A percentile compares a stretch with the other conserved stretches of the same genome.
These are phyloP conservation scores for Bryconaethiops microstoma DNA, from an alignment of 2,797 vertebrate genomes.

Conservation along the genomic window DNA sequence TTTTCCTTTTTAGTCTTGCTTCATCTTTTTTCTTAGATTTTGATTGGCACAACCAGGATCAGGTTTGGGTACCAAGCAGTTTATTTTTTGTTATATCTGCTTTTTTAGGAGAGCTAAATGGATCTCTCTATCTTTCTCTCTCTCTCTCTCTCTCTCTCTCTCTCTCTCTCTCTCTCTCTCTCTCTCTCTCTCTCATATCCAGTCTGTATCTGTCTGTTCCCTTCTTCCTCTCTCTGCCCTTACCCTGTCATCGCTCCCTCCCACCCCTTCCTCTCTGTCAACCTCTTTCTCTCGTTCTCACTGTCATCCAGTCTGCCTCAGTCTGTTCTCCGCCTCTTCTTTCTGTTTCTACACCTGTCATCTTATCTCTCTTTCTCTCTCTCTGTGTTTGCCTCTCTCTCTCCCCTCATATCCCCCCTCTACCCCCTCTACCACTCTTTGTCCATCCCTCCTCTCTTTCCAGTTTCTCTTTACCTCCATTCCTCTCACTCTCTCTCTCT, in stretches of 20 bases:
- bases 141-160: not conserved
- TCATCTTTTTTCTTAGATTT: too few relatives aligned
- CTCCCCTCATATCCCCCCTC: too few relatives aligned
- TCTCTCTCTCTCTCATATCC: not conserved
- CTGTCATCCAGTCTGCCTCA: not conserved
- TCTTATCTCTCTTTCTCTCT: not conserved
- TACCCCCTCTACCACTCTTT: not conserved
- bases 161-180: constrained; percentile 39
- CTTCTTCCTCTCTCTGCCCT: not conserved
- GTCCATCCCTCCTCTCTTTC: not conserved
- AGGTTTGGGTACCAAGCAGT: too few relatives aligned
- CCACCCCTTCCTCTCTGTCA: constrained; percentile 3
- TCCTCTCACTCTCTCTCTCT: too few relatives aligned
- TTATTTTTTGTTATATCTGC: too few relatives aligned
- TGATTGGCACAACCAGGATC: too few relatives aligned
- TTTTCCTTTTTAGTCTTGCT: too few relatives aligned
- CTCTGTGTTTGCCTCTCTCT: too few relatives aligned
- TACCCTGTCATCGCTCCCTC: not conserved
- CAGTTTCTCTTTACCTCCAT: too few relatives aligned
- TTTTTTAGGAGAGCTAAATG: too few relatives aligned
- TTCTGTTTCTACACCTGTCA: constrained; percentile 9
- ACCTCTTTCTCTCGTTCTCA: constrained; percentile 14
- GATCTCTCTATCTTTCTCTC: not conserved
- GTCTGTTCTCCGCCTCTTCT: not conserved
- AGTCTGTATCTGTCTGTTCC: not conserved